Evolutionary conservation across 2,888 invertebrate genomes (phyloP).

Genomic region (Dryobotodes eremita): DNA sequence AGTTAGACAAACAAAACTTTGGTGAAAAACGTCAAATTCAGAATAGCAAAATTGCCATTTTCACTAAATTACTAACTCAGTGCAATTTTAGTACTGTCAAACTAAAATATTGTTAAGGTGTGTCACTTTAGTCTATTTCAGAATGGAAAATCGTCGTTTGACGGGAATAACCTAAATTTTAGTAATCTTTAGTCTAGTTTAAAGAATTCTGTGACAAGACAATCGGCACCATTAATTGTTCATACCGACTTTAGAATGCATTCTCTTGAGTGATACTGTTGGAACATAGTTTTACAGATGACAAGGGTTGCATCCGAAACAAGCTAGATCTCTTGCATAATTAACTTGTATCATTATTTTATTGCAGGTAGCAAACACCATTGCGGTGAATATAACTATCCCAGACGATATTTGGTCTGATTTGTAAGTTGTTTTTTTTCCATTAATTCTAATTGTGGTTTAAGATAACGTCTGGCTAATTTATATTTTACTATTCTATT

Average conservation of each 20-base stretch:
- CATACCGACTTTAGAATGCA: background rate
- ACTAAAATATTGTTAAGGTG: too few species aligned
- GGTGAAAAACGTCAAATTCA: too few species aligned
- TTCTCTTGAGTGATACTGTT: background rate
- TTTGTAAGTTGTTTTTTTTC: conserved; percentile 17
- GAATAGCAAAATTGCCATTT: too few species aligned
- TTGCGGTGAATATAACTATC: background rate
- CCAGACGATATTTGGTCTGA: background rate
- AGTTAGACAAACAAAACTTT: too few species aligned
- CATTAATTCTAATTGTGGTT: background rate
- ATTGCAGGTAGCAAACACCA: conserved; percentile 29
- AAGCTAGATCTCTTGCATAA: background rate
- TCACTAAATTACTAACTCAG: too few species aligned
- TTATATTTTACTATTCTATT: background rate
- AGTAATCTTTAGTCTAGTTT: too few species aligned
- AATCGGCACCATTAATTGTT: background rate
- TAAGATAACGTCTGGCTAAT: background rate
- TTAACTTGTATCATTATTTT: background rate
- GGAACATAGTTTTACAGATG: background rate
- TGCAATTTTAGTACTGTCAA: too few species aligned
- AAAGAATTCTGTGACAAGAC: too few species aligned
- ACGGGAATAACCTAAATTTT: too few species aligned
- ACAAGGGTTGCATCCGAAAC: background rate
- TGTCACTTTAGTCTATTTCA: too few species aligned
- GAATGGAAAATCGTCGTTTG: too few species aligned